phyloP scores from a whole-genome alignment of 92 coral and sea anemone species.

The Umimayanthus chanpuru region DNA sequence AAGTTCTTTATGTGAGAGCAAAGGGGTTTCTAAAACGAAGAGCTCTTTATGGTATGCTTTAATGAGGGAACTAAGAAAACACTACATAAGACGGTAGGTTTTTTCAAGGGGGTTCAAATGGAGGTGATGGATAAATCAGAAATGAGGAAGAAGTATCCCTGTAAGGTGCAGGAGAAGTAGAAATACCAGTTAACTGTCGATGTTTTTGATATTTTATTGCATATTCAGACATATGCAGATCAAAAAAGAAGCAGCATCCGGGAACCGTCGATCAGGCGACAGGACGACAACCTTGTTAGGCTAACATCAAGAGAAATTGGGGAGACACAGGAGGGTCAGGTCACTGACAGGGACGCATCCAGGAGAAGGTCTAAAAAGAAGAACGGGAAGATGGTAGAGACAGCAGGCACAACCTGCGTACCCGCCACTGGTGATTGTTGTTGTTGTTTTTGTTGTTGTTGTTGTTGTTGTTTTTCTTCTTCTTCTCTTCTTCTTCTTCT shows the following conservation, averaged over 20 bases:
- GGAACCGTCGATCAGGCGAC: conserved; percentile 31
- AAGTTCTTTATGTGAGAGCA: too few relatives aligned
- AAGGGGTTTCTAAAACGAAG: too few relatives aligned
- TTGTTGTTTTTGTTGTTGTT: not conserved
- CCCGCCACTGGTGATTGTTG: conserved; percentile 29
- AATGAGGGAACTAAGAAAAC: too few relatives aligned
- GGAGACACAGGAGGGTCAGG: conserved; percentile 37
- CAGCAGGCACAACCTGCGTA: not conserved
- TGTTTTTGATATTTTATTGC: not conserved
- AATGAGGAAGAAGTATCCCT: not conserved
- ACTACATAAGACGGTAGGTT: too few relatives aligned
- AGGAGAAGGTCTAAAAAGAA: conserved; percentile 55
- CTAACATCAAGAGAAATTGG: conserved; percentile 35
- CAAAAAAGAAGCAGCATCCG: conserved; percentile 22
- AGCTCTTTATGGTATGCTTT: too few relatives aligned
- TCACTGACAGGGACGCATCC: not conserved
- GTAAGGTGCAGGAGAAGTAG: not conserved
- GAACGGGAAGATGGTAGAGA: conserved; percentile 22
- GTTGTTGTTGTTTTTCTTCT: not conserved
- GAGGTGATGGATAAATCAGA: too few relatives aligned
- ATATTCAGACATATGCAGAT: conserved; percentile 41
- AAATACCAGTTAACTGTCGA: not conserved
- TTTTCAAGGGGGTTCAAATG: too few relatives aligned
- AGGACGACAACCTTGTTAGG: conserved; percentile 56
- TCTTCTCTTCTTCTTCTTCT: too few relatives aligned